Evolutionary conservation across 2,113 vertebrate species (phyloP), one percentile per base, ranked within the genome.

Genomic region (Oryzias woworae): DNA sequence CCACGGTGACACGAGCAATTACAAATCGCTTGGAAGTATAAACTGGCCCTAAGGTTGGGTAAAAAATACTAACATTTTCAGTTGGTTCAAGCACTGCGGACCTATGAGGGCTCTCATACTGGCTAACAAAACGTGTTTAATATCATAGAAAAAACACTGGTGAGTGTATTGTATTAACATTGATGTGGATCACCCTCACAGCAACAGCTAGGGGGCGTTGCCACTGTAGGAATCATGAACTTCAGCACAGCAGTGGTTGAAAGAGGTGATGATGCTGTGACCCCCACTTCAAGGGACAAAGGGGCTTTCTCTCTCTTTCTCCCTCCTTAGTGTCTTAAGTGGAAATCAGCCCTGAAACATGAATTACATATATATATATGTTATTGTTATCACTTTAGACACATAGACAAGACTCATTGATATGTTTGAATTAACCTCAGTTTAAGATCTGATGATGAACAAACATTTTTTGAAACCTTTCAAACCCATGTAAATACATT

Each of bases 271-370:
- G 5, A 60, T 64, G 70, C 3, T 77, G 41, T 58, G 73, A 87
- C 85, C 69, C 72, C 67, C n/a, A 41, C 69, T 84, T 84, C 78
- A 81, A 77, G 88, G 92, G 90, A 91, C 83, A 83, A 92, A 89
- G 93, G 90, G 92, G 88, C 90, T 86, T 84, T 83, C 66, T 85
- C 65, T 84, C 62, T 64, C 75, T 85, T 84, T 86, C 63, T 85
- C 62, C 85, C 83, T 87, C 84, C 63, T 78, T 56, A 53, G 43
- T 85, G 77, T 87, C 78, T 77, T 71, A 63, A 76, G 75, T 47
- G 66, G 71, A 88, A 73, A 77, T 65, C 52, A 55, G 71, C 62
- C 71, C 69, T 58, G 46, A 62, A 78, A 77, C 78, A 81, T 65
- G 69, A 66, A 62, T 41, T 63, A 68, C n/a, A n/a, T n/a, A 20